These are phyloP conservation scores for Hycleus phaleratus DNA, from an alignment of 1,140 invertebrate genomes.

Conservation along the genomic window DNA sequence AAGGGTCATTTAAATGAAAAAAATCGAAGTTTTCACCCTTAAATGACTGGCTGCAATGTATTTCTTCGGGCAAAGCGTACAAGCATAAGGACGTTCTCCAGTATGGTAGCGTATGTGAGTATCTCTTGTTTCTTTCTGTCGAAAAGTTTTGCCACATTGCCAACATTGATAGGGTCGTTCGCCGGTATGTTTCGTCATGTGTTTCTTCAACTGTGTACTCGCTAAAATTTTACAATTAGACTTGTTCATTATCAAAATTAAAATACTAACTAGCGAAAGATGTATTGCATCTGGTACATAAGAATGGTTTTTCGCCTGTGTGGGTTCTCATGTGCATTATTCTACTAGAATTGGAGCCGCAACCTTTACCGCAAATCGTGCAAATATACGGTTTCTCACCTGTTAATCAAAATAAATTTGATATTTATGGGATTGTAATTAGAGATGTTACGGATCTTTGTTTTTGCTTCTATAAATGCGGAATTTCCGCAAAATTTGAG, in stretches of 20 bases:
- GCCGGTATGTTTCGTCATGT: constrained; percentile 33
- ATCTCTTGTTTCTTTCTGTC: constrained; percentile 41
- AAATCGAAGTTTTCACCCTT: constrained; percentile 17
- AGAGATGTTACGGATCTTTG: too few species aligned
- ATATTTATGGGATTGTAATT: too few species aligned
- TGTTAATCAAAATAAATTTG: too few species aligned
- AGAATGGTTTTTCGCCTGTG: constrained; percentile 39
- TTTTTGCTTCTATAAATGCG: too few species aligned
- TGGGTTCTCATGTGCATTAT: constrained; percentile 42
- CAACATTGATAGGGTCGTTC: constrained; percentile 38
- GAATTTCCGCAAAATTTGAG: too few species aligned
- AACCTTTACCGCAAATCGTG: constrained; percentile 29
- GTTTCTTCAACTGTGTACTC: constrained; percentile 35
- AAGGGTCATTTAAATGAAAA: too few species aligned
- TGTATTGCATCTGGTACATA: constrained; percentile 32
- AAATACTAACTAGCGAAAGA: constrained; percentile 19
- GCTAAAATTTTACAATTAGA: constrained; percentile 22
- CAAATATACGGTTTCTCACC: constrained; percentile 35
- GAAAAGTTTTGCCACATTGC: constrained; percentile 36
- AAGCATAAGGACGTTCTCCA: constrained; percentile 56
- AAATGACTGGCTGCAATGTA: constrained; percentile 37
- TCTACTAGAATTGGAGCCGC: constrained; percentile 42
- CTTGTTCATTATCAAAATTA: neutral
- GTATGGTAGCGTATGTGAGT: constrained; percentile 61
- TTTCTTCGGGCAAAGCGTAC: constrained; percentile 49